Conservation (phyloP, 2,113 vertebrate species). For the Peromyscus maniculatus region DNA sequence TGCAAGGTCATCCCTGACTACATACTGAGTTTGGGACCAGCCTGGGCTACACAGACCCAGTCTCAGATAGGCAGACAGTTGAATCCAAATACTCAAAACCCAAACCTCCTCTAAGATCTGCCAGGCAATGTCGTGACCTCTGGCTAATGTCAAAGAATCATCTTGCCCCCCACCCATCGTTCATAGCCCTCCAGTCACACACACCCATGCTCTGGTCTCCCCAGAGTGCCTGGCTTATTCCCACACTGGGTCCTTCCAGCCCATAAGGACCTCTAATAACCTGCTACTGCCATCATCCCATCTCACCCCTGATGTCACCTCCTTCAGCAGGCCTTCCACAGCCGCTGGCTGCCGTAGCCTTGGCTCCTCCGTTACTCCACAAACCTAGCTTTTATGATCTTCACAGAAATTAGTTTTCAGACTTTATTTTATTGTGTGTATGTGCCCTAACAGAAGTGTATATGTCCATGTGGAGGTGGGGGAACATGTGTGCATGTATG, state of each 20-base stretch:
- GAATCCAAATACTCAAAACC: background rate
- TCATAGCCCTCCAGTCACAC: background rate
- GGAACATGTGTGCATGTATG: background rate
- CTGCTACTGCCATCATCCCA: background rate
- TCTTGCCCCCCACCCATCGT: background rate
- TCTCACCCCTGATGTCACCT: background rate
- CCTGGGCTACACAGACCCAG: background rate
- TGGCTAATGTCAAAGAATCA: background rate
- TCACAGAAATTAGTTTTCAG: background rate
- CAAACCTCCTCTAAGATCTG: background rate
- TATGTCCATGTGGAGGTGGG: background rate
- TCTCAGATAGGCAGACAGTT: background rate
- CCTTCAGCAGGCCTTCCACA: accelerated
- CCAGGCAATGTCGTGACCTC: background rate
- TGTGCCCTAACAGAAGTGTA: background rate
- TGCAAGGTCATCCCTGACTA: background rate
- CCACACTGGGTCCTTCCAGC: background rate
- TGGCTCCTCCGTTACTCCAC: background rate
- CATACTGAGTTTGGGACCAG: no score
- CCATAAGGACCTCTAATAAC: no score
- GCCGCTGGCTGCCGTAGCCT: background rate
- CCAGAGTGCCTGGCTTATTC: background rate
- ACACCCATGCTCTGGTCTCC: background rate
- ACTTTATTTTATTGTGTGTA: background rate
- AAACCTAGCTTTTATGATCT: background rate